Evolutionary conservation across 2,888 invertebrate species (phyloP), one percentile per base, ranked within the genome.

Genomic region (Xanthia togata): DNA sequence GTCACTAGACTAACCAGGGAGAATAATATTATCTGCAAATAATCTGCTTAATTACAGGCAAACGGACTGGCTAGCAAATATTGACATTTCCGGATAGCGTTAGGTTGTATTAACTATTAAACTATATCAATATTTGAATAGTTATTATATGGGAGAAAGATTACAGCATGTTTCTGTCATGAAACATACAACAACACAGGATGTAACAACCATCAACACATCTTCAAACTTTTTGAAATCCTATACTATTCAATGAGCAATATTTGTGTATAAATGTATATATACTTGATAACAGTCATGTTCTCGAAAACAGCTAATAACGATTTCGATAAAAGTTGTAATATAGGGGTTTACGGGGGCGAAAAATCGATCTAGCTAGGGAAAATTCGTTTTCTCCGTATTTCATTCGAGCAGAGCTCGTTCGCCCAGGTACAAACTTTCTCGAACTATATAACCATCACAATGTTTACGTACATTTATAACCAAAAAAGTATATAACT

Each of bases 31-130:
- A 79, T 76, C 59, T 31, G 75, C 76, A 78, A 83, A 85, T 85
- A 82, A 85, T 74, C 62, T 55, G 59, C 76, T 79, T 81, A 83
- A 83, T 81, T 70, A 76, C 70, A 74, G 31, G 72, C 55, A 62
- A 75, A 78, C 47, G 62, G 47, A 72, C 47, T 17, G 57, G 11
- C 57, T 78, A 74, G 70, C 53, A 64, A 60, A 73, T 82, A 84
- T 84, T 84, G 79, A 84, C 72, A 67, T 0, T 6, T 47, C 23
- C 38, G n/a, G 70, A 76, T 81, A 73, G 57, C 72, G 50, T 67
- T 5, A 73, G 57, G 5, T 64, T 60, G 26, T 41, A 70, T 47
- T 69, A 70, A 14, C 72, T 68, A 68, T 67, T 83, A 35, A 69
- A 38, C 73, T 68, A 67, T 55, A 26, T 65, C 75, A 75, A 75